These are phyloP conservation scores for Tiphia femorata DNA, from an alignment of 2,888 invertebrate genomes.

Conservation along the genomic window DNA sequence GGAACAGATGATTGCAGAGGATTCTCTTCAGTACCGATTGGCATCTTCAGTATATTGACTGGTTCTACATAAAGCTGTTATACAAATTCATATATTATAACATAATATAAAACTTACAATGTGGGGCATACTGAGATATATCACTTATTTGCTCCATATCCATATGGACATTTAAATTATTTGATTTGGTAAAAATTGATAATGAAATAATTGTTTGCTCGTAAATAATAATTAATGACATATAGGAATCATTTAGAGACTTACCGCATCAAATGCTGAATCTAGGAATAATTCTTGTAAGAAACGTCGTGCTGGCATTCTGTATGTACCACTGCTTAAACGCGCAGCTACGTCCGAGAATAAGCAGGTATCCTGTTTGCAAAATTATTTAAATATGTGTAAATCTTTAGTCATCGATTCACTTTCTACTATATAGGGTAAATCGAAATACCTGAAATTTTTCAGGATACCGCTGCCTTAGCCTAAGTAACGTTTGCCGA, in stretches of 20 bases:
- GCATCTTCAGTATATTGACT: conserved; percentile 54
- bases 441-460: conserved; percentile 71
- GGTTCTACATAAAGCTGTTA: conserved; percentile 66
- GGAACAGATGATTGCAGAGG: conserved; percentile 36
- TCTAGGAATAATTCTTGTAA: conserved; percentile 95
- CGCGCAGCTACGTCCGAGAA: conserved; percentile 92
- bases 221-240: background rate
- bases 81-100: conserved; percentile 10
- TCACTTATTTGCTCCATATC: too few relatives aligned
- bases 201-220: conserved; percentile 1
- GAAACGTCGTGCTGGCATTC: conserved; percentile 86
- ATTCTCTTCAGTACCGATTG: conserved; percentile 46
- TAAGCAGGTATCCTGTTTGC: conserved; percentile 83
- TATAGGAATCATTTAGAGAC: conserved; percentile 12
- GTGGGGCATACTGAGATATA: too few relatives aligned
- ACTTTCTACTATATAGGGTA: background rate
- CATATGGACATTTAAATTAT: too few relatives aligned
- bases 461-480: conserved; percentile 80
- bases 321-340: conserved; percentile 83
- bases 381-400: background rate
- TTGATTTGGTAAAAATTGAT: too few relatives aligned
- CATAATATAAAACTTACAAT: too few relatives aligned
- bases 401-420: too few relatives aligned
- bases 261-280: conserved; percentile 77
- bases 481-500: conserved; percentile 82